Evolutionary conservation across 2,888 invertebrate species (phyloP), one percentile per base, ranked within the genome.

Genomic region (Lasioglossum vierecki): DNA sequence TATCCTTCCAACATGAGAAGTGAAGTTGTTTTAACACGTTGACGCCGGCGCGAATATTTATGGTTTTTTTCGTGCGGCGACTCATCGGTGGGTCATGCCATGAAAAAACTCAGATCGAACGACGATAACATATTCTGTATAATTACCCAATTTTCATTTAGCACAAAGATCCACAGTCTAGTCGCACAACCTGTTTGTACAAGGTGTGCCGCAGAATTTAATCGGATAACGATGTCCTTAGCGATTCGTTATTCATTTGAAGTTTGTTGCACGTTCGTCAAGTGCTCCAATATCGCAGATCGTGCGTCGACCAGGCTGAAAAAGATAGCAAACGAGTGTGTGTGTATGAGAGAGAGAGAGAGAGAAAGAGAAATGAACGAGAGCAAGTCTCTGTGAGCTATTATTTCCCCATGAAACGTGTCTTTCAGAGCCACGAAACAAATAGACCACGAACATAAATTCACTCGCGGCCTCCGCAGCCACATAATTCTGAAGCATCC

Each of bases 381-480:
- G 22, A 68, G 35, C 22, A 9, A 35, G 18, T 22, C 35, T 35
- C 66, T 35, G 66, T 68, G 66, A 68, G 66, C 66, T 39, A 68
- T 68, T 68, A 68, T 68, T 39, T 68, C 66, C 63, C 35, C 35
- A 39, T 68, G 66, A 68, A 68, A 68, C 66, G 66, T 68, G 66
- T 68, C 66, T 68, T 68, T 68, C 66, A 68, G 35, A 39, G 22
- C 35, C 66, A 2, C 35, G 66, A 35, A 68, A 68, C 66, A 68
- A 70, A 70, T 70, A 70, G 35, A 53, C 57, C 57, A 22, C 35
- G 44, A 39, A 57, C 74, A 49, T 57, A 60, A 57, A 57, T 75
- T 75, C 35, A 35, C 74, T 75, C 57, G 53, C 30, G 30, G 57
- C 70, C 70, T 70, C 41, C 70, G 70, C n/a, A 41, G 70, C 70